Evolutionary conservation across 1,140 invertebrate genomes (phyloP), one percentile per base, ranked within the genome.

Genomic region (Leptoteleia sp.): DNA sequence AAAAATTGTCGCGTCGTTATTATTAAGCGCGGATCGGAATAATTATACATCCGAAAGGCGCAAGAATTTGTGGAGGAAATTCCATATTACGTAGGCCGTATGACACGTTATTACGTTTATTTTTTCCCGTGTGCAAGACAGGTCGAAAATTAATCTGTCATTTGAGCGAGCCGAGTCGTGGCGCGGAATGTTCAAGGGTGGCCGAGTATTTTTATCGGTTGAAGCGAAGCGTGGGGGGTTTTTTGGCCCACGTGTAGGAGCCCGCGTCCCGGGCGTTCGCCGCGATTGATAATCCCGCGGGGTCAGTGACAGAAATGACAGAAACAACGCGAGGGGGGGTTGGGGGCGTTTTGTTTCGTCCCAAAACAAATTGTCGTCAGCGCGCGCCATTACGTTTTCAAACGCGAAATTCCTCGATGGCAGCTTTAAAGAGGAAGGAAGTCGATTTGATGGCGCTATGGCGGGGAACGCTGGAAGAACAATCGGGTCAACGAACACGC

Each of bases 281-380:
- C 45, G 37, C 43, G 73, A 80, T 59, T 79, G 78, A 82, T 79
- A 76, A 78, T 67, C 81, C 45, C 37, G 45, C 52, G 78, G 59
- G 78, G 75, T 82, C 75, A 80, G 67, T 80, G 78, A 76, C 79
- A 80, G 73, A 38, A n/a, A n/a, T n/a, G n/a, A n/a, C n/a, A n/a
- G n/a, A 22, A 64, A 73, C 67, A 62, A 27, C 50, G 7, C 47
- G 27, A 37, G n/a, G n/a, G n/a, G n/a, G n/a, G n/a, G n/a, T n/a
- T n/a, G 12, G 48, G 47, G 11, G 61, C 47, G 37, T 37, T 55
- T 62, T 37, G 40, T 57, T 68, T 57, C 43, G 13, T 4, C 11
- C 37, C 9, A 29, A 52, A 71, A 38, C 42, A 59, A 70, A 70
- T 48, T 22, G 43, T 52, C 17, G 12, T 42, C 54, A 12, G 17